Base-by-base conservation (phyloP, 2,113 vertebrate genomes). In the Octodon degus region DNA sequence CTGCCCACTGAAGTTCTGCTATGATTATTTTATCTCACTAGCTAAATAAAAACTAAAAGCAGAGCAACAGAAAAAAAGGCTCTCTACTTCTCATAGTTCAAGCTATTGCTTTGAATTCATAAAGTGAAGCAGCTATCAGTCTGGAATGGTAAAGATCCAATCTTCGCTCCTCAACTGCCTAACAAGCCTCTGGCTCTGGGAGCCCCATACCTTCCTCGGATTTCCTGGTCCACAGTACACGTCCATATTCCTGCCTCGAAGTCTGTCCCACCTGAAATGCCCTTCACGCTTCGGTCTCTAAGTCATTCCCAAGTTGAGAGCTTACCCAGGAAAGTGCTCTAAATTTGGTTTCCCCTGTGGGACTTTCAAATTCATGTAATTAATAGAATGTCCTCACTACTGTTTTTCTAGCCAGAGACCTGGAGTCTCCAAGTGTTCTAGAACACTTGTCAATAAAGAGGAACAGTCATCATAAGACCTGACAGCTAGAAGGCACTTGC, bases 371-470 rank as follows among this genome's bases (percentile, higher is more conserved):
- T 19, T 92, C 47, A 87, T 1, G 76, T 58, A 67, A 86, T 12
- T 53, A 67, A 82, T 13, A 58, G 67, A 86, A 90, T 55, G 50
- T 34, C 7, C 74, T 74, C 67, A 70, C 13, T 63, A 16, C 13
- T 58, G 40, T n/a, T 72, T 86, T 77, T 89, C 17, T 74, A 82
- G 40, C 58, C 63, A 74, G 79, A 86, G 77, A 58, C 0, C 17
- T 90, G 92, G 34, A 47, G 94, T 62, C 55, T 47, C 77, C 12
- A 10, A 27, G 16, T 81, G 30, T 96, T 96, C 94, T 91, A 96
- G 70, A 94, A 94, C 74, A 72, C 14, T 63, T 62, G 40, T 85
- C 65, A 80, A 74, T 62, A 22, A 76, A 94, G 90, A 58, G 16
- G 16, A 58, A 16, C 17, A 84, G 53, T 94, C 86, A 91, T 47